Conservation (phyloP, 2,888 invertebrate genomes). For the Diploptera punctata region DNA sequence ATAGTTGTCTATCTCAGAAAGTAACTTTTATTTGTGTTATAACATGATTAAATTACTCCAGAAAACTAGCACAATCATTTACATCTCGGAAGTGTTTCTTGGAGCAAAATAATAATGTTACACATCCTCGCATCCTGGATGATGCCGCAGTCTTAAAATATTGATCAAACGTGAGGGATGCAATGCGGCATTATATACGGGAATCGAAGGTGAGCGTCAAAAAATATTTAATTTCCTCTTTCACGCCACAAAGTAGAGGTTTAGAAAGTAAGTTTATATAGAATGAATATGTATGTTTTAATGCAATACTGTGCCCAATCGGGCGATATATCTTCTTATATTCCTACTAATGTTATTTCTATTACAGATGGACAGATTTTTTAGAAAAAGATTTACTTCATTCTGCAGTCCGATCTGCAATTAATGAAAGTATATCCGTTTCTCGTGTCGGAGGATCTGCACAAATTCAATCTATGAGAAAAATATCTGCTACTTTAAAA, state of each 20-base stretch:
- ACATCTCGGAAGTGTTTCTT: no score
- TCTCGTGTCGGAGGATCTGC: constrained; percentile 99
- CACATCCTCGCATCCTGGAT: background rate
- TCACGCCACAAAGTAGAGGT: no score
- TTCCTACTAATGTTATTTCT: constrained; percentile 99
- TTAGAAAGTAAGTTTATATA: no score
- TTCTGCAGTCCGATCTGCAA: constrained; percentile 99
- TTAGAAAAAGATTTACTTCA: constrained; percentile 99
- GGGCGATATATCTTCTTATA: constrained; percentile 99
- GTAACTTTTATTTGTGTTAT: no score
- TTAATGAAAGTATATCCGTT: constrained; percentile 99
- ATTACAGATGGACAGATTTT: constrained; percentile 99
- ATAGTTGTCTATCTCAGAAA: no score
- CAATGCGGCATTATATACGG: background rate
- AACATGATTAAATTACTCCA: no score
- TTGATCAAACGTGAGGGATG: background rate
- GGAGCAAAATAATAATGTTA: background rate
- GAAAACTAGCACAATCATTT: no score
- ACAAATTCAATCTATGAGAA: constrained; percentile 98
- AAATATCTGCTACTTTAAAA: constrained; percentile 99
- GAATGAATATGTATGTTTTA: no score
- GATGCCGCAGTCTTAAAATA: background rate
- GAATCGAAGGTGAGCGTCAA: no score
- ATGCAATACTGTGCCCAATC: no score
- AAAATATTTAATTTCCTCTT: no score